Evolutionary conservation across 2,113 vertebrate species (phyloP).

Genomic region (Sisor rabdophorus): DNA sequence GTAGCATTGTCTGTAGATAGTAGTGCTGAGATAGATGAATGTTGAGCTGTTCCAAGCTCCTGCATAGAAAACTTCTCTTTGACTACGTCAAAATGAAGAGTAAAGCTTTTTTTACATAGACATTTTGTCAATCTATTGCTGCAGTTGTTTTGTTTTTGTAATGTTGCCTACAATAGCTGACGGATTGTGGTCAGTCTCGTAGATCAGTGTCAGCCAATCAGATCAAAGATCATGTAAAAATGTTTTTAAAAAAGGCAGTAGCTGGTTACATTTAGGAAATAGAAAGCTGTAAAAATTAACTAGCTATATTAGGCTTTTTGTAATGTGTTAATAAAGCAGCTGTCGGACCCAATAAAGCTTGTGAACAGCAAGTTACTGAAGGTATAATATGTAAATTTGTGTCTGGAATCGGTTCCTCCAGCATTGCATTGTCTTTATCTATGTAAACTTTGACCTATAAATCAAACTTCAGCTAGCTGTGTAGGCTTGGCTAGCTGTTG

Average conservation of each 20-base stretch:
- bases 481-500: not conserved
- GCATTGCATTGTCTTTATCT: constrained; percentile 13
- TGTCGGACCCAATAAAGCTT: not conserved
- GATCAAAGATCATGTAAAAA: not conserved
- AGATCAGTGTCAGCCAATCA: not conserved
- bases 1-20: too few relatives aligned
- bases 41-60: not conserved
- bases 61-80: not conserved
- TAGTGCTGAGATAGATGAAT: not conserved
- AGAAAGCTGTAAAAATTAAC: not conserved
- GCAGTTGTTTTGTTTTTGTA: not conserved
- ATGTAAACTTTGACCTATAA: constrained; percentile 15
- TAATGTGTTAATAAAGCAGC: too few relatives aligned
- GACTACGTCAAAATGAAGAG: not conserved
- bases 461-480: not conserved
- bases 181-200: not conserved
- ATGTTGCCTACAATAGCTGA: not conserved
- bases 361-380: not conserved
- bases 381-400: not conserved
- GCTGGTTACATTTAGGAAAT: not conserved
- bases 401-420: not conserved
- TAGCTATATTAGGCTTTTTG: not conserved
- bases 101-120: not conserved
- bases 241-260: not conserved
- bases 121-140: not conserved